Percentiles rank a stretch among this genome's conserved stretches.
phyloP scores from a whole-genome alignment of 2,888 invertebrate genomes.

The Acanthopleura granulata region DNA sequence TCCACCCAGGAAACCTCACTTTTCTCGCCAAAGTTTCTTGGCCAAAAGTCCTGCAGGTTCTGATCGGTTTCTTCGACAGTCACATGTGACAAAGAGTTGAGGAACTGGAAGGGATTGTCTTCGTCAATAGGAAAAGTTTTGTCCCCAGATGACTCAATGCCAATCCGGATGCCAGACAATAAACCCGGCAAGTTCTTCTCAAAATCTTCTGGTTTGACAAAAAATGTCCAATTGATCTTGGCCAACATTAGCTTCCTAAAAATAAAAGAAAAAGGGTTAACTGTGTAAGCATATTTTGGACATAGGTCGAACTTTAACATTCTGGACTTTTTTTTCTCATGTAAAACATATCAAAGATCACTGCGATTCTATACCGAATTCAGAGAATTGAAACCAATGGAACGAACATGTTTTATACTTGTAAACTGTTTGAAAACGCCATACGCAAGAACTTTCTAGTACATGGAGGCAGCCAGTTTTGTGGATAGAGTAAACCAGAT shows the following conservation, averaged over 20 bases:
- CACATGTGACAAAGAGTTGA: neutral
- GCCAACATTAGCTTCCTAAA: constrained; percentile 59
- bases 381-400: too few species aligned
- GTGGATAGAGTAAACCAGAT: too few species aligned
- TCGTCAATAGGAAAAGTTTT: neutral
- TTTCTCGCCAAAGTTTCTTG: constrained; percentile 44
- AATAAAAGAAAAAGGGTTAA: neutral
- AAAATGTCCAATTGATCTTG: constrained; percentile 61
- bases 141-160: constrained; percentile 1
- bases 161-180: constrained; percentile 33
- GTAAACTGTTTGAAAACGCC: too few species aligned
- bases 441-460: too few species aligned
- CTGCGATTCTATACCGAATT: too few species aligned
- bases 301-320: too few species aligned
- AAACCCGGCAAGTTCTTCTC: constrained; percentile 38
- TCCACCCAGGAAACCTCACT: constrained; percentile 43
- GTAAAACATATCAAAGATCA: too few species aligned
- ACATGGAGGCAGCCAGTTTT: too few species aligned
- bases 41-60: constrained; percentile 49
- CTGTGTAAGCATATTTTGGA: too few species aligned
- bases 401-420: too few species aligned
- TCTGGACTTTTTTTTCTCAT: too few species aligned
- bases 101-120: neutral
- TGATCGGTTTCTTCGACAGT: constrained; percentile 18
- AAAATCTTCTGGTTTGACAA: constrained; percentile 45